A percentile compares a stretch with the other conserved stretches of the same genome.
phyloP scores from a whole-genome alignment of 1,140 invertebrate genomes.

The Pseudoatta argentina region DNA sequence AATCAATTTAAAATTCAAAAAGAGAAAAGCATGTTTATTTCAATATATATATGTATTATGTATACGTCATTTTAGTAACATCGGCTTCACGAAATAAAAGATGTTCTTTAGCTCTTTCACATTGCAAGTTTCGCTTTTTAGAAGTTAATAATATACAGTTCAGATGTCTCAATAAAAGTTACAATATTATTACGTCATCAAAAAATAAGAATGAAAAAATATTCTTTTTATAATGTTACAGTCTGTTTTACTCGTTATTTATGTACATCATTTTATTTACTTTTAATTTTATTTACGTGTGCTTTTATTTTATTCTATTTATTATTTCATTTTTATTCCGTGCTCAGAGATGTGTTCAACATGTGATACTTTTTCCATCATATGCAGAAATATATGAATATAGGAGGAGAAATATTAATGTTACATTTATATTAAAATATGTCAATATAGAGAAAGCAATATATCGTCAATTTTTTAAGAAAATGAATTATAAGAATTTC shows the following conservation, averaged over 20 bases:
- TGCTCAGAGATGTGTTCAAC: not conserved
- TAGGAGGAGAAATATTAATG: not conserved
- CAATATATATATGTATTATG: not conserved
- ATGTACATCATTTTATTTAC: not conserved
- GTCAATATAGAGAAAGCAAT: not conserved
- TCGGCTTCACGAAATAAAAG: not conserved
- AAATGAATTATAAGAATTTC: not conserved
- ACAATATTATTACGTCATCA: not conserved
- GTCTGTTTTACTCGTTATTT: conserved; percentile 1
- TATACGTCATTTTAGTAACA: not conserved
- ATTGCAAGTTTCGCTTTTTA: not conserved
- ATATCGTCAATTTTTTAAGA: no score
- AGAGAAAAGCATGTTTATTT: conserved; percentile 16
- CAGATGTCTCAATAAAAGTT: conserved; percentile 34
- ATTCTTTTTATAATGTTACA: not conserved
- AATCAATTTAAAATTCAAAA: conserved; percentile 34
- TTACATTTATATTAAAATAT: not conserved
- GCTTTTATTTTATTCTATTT: not conserved
- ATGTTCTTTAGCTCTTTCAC: not conserved
- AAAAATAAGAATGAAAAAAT: not conserved
- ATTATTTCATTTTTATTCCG: not conserved
- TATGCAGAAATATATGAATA: not conserved
- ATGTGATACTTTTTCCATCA: not conserved
- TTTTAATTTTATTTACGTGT: not conserved
- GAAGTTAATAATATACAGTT: not conserved